phyloP scores from a whole-genome alignment of 2,113 vertebrate species.

The Macquaria ambigua region DNA sequence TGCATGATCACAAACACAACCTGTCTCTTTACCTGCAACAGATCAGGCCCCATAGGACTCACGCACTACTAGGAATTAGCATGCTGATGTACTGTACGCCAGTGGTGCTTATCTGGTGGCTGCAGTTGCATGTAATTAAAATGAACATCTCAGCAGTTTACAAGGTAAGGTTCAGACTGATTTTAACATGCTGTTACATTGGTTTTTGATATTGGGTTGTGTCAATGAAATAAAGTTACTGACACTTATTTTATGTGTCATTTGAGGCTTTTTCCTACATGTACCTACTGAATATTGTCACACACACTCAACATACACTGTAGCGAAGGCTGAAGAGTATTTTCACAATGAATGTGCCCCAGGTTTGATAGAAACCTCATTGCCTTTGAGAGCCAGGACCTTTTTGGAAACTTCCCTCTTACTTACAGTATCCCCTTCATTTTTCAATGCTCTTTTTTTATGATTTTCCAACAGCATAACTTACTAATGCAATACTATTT shows the following conservation, averaged over 20 bases:
- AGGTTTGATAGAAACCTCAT: not conserved
- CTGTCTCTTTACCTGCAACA: constrained; percentile 74
- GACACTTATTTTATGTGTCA: not conserved
- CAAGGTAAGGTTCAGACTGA: not conserved
- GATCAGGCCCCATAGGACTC: constrained; percentile 67
- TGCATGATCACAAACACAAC: constrained; percentile 69
- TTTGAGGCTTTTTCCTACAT: not conserved
- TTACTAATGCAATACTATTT: not conserved
- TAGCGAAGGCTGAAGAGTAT: not conserved
- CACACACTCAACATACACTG: not conserved
- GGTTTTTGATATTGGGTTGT: constrained; percentile 8
- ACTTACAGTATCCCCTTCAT: not conserved
- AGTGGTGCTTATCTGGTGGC: constrained; percentile 47
- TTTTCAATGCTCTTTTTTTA: not conserved
- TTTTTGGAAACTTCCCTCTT: not conserved
- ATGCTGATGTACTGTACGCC: constrained; percentile 27
- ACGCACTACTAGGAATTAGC: constrained; percentile 44
- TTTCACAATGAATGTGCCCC: not conserved
- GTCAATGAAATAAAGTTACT: not conserved
- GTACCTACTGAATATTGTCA: not conserved
- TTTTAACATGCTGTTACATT: not conserved
- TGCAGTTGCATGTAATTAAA: constrained; percentile 32
- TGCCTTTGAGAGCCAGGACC: not conserved
- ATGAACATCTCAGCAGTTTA: constrained; percentile 25
- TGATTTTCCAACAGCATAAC: not conserved